Percentiles rank a stretch among this genome's conserved stretches.
Conservation (phyloP, 2,113 vertebrate species). For the Protomyctophum bolini region DNA sequence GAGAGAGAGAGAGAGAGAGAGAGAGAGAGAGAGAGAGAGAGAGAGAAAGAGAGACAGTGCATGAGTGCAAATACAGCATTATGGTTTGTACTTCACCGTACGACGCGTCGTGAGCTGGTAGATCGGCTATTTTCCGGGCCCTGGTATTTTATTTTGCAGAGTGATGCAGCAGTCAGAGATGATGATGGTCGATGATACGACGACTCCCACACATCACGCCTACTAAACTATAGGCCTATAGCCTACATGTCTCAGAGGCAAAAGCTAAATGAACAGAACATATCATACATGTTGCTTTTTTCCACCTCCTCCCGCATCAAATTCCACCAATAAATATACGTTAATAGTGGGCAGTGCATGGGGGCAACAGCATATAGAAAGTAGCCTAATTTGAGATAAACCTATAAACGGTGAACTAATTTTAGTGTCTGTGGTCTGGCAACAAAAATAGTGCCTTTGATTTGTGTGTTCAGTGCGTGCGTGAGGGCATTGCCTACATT, state of each 20-base stretch:
- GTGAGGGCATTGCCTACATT: conserved; percentile 4
- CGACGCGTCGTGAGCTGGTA: too few relatives aligned
- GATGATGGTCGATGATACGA: background rate
- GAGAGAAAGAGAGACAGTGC: too few relatives aligned
- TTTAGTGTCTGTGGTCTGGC: too few relatives aligned
- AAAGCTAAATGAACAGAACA: background rate
- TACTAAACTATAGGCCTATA: background rate
- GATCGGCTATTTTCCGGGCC: too few relatives aligned
- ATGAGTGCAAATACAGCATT: too few relatives aligned
- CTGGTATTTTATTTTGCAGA: too few relatives aligned
- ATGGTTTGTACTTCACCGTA: too few relatives aligned
- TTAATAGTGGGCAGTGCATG: background rate
- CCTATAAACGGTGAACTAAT: conserved; percentile 7
- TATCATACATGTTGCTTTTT: background rate
- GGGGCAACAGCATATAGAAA: conserved; percentile 9
- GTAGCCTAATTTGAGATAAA: conserved; percentile 2
- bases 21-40: too few relatives aligned
- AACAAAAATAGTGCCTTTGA: conserved; percentile 16
- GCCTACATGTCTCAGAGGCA: conserved; percentile 1
- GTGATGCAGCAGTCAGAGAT: background rate
- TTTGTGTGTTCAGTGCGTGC: background rate
- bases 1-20: too few relatives aligned
- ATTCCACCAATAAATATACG: conserved; percentile 27
- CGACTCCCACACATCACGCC: background rate
- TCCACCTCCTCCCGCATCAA: background rate